Percentiles rank a stretch among this genome's conserved stretches.
Conservation (phyloP, 2,113 vertebrate species). For the Sceloporus undulatus region DNA sequence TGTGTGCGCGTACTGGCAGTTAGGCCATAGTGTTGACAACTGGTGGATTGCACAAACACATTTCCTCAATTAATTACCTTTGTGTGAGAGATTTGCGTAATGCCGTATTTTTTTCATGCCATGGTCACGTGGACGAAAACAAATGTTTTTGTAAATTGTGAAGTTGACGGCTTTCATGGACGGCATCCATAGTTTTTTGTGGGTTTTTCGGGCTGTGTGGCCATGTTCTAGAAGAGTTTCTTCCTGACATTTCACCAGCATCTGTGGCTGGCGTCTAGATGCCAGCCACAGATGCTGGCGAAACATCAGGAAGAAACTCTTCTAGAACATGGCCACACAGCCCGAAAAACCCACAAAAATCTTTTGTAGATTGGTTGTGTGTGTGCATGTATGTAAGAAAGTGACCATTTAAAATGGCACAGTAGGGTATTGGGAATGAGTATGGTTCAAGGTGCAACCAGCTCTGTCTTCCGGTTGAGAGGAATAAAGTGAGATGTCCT, state of each 20-base stretch:
- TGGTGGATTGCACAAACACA: constrained; percentile 67
- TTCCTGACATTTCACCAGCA: too few relatives aligned
- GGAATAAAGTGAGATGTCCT: constrained; percentile 8
- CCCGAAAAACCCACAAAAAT: too few relatives aligned
- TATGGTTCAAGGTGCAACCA: not conserved
- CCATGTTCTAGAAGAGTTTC: too few relatives aligned
- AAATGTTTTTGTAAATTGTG: not conserved
- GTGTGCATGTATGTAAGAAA: not conserved
- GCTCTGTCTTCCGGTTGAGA: not conserved
- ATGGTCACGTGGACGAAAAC: not conserved
- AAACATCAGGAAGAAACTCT: too few relatives aligned
- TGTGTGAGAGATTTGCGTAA: constrained; percentile 54
- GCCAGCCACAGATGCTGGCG: too few relatives aligned
- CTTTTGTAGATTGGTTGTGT: not conserved
- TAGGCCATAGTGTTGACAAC: constrained; percentile 61
- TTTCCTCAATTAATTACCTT: constrained; percentile 72
- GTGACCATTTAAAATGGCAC: not conserved
- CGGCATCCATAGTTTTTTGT: too few relatives aligned
- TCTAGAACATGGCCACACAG: too few relatives aligned
- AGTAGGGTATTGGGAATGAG: not conserved
- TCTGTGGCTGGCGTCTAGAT: too few relatives aligned
- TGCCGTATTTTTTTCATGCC: constrained; percentile 26
- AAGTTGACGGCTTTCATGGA: too few relatives aligned
- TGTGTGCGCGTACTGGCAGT: constrained; percentile 53
- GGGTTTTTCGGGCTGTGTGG: too few relatives aligned